Percentiles rank a stretch among this genome's conserved stretches.
These are phyloP conservation scores for Columba guinea DNA, from an alignment of 2,797 vertebrate genomes.

Conservation along the genomic window DNA sequence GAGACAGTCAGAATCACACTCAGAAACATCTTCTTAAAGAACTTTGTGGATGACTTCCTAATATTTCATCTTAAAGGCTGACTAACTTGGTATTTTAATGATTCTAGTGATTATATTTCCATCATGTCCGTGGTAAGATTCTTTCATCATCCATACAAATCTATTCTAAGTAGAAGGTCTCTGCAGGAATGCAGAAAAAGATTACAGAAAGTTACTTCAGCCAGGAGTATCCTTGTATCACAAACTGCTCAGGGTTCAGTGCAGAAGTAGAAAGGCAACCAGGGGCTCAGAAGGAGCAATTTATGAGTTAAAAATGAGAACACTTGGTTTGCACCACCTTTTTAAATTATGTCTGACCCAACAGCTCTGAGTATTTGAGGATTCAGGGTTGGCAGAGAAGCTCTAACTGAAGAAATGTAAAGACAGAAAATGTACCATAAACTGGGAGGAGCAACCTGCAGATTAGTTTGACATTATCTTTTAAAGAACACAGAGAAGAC, in stretches of 20 bases:
- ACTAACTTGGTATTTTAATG: background rate
- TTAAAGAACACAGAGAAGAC: background rate
- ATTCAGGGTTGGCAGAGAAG: background rate
- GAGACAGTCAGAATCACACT: background rate
- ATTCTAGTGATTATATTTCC: background rate
- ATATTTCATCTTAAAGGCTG: background rate
- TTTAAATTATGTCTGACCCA: background rate
- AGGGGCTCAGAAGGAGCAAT: background rate
- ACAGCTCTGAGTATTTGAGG: background rate
- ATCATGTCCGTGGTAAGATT: background rate
- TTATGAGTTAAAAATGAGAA: background rate
- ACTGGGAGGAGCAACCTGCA: background rate
- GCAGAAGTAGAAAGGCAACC: background rate
- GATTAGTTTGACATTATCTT: background rate
- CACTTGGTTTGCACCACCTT: background rate
- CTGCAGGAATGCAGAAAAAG: background rate
- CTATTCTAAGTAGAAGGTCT: background rate
- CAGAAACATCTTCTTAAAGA: background rate
- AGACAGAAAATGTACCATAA: background rate
- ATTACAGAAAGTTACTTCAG: background rate
- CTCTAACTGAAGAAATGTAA: background rate
- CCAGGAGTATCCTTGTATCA: background rate
- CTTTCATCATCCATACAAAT: background rate
- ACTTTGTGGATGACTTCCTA: background rate
- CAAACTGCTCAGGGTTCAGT: background rate